Percentiles rank a stretch among this genome's conserved stretches.
Conservation (phyloP, 1,140 invertebrate species). For the Drosophila leontia region DNA sequence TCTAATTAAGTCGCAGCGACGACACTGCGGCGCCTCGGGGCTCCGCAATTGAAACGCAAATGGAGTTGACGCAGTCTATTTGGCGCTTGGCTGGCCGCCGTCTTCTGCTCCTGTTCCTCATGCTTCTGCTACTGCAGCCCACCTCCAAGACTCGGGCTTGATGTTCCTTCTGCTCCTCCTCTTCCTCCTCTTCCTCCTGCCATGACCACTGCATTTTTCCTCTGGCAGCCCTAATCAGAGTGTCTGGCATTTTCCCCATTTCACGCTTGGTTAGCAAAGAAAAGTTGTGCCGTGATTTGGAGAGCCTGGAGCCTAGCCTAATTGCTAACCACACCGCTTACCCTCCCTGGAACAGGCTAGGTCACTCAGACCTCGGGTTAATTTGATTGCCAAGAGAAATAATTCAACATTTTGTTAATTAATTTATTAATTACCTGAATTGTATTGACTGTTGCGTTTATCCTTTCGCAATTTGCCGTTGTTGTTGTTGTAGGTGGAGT, state of each 20-base stretch:
- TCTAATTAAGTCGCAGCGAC: conserved; percentile 57
- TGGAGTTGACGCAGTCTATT: conserved; percentile 73
- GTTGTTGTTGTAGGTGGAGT: conserved; percentile 72
- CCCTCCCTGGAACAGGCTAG: not conserved
- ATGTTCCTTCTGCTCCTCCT: not conserved
- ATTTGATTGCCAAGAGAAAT: not conserved
- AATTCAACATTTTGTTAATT: too few relatives aligned
- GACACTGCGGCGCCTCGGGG: conserved; percentile 39
- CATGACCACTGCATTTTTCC: conserved; percentile 21
- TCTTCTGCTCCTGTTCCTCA: not conserved
- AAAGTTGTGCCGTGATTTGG: conserved; percentile 20
- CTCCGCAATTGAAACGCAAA: conserved; percentile 44
- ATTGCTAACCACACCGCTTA: not conserved
- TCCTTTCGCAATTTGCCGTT: conserved; percentile 66
- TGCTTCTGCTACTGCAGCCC: not conserved
- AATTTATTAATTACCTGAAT: conserved; percentile 59
- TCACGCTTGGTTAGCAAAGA: conserved; percentile 63
- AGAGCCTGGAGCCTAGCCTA: not conserved
- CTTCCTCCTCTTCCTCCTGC: not conserved
- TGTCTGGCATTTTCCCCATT: conserved; percentile 69
- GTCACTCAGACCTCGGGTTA: not conserved
- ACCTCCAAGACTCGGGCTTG: not conserved
- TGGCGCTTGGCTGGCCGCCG: conserved; percentile 64
- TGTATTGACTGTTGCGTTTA: conserved; percentile 75
- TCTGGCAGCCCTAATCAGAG: conserved; percentile 23